Evolutionary conservation across 2,888 invertebrate genomes (phyloP), one percentile per base, ranked within the genome.

Genomic region (Eristalis tenax): DNA sequence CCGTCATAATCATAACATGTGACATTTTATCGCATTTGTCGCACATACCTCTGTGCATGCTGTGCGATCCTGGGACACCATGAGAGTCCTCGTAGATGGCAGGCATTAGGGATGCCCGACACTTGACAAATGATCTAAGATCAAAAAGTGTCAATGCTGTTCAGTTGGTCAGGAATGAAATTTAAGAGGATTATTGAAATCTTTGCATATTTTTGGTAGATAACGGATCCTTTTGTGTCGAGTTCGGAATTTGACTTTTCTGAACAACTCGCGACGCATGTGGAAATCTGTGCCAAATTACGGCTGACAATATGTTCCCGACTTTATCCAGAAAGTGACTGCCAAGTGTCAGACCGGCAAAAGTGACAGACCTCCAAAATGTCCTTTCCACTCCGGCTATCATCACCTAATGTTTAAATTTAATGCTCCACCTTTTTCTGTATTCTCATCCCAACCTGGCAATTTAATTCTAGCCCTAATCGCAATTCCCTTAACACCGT

Each of bases 1-100:
- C 71, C 76, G 76, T 77, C 75, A 86, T 70, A 71, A 78, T 83
- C 83, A 83, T 78, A 83, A 86, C 71, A 78, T 74, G 78, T 78
- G 74, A 86, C 71, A 79, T 79, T 83, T 86, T 82, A 78, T 83
- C 75, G 71, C 71, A 82, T 82, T 70, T 77, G 66, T 78, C 71
- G 50, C 82, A 77, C 74, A 82, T 71, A 76, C 59, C 43, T 5
- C 0, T 6, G n/a, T n/a, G n/a, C 43, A 50, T n/a, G 43, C 15
- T n/a, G 18, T 50, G 6, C 43, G 43, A 50, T 63, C 15, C 35
- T 64, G 35, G 35, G 4, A 35, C 35, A n/a, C 43, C 2, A 15
- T n/a, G 43, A n/a, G 15, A 57, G 65, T 76, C 32, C 15, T n/a
- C 26, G 15, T 3, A 13, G 18, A 6, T 2, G 43, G 10, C 15